phyloP scores from a whole-genome alignment of 53 echinoderm and acorn worm species.

The Holothuria leucospilota region DNA sequence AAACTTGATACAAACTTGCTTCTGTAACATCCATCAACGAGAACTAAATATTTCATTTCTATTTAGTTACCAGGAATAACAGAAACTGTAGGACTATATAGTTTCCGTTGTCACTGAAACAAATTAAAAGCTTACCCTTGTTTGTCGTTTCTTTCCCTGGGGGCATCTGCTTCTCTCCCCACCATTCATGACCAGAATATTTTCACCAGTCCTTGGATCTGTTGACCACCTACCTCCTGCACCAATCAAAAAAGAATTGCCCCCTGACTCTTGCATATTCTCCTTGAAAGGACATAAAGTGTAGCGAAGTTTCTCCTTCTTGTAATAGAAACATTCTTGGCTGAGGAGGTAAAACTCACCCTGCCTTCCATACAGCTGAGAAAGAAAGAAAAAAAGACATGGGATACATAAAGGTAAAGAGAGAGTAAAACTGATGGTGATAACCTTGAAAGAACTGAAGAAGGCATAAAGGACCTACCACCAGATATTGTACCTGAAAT shows the following conservation, averaged over 20 bases:
- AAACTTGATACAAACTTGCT: no score
- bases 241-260: constrained; percentile 26
- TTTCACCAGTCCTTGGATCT: constrained; percentile 42
- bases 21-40: no score
- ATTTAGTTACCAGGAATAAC: no score
- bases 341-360: constrained; percentile 87
- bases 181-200: constrained; percentile 72
- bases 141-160: constrained; percentile 44
- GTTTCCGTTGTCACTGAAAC: no score
- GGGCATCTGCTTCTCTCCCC: constrained; percentile 86
- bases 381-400: neutral
- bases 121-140: constrained; percentile 64
- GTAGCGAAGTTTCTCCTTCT: constrained; percentile 65
- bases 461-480: no score
- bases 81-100: no score
- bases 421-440: no score
- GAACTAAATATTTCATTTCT: no score
- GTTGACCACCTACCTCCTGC: constrained; percentile 32
- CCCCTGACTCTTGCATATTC: constrained; percentile 32
- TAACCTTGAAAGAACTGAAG: no score
- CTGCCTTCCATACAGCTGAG: constrained; percentile 76
- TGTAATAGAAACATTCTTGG: constrained; percentile 71
- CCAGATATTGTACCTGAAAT: no score
- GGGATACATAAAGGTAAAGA: neutral
- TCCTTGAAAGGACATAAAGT: constrained; percentile 71